Evolutionary conservation across 2,113 vertebrate species (phyloP), one percentile per base, ranked within the genome.

Genomic region (Ochotona princeps): DNA sequence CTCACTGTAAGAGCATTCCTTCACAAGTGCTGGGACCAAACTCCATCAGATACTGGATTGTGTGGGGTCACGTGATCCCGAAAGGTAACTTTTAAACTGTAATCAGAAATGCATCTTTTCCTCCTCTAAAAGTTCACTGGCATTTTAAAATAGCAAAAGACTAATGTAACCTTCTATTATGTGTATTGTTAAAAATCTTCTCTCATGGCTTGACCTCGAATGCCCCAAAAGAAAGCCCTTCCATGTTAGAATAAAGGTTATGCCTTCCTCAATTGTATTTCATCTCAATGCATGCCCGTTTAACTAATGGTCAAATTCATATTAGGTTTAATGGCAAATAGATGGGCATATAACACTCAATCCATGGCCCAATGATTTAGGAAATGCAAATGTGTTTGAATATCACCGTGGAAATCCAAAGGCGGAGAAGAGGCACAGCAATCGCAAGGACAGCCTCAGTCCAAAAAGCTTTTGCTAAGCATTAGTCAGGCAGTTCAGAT

Each of bases 301-400:
- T 92, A 92, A 85, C 74, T 90, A 93, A 92, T 87, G 79, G 66
- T 76, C 92, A 94, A 92, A 84, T 73, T 67, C 49, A 60, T 91
- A 95, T 94, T 92, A 96, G 49, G 66, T 89, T 92, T 91, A 96
- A 96, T 95, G 92, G 93, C 10, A 92, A 91, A 91, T 95, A 95
- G 66, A 93, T 91, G 89, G 90, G 89, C 51, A 63, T 80, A 80
- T 67, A 95, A 38, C 89, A 93, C 92, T 89, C 76, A 95, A 12
- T 74, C 28, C 67, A 96, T 81, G 90, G 92, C 51, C 63, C 47
- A 84, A 0, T 95, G 95, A 70, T 94, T 96, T 92, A 92, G 92
- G 60, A 25, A 72, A 93, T 60, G 87, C 79, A 92, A 83, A 75
- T 0, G 7, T 92, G 80, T n/a, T 74, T 12, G 35, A 78, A 91